Base-by-base conservation (phyloP, 2,888 invertebrate genomes). In the Camponotus fellah region DNA sequence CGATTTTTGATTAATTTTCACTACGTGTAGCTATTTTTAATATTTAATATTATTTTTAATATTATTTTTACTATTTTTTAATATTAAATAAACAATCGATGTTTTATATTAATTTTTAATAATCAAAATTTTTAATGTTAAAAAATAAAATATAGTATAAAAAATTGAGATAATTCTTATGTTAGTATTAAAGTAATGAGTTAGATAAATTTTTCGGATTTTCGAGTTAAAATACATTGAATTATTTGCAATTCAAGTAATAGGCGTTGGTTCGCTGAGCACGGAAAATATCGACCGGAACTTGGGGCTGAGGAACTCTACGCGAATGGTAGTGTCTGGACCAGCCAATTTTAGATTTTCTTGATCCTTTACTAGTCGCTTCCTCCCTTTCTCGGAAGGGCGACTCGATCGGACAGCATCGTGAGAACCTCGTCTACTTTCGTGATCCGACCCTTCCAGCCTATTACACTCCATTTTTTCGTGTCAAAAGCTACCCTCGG, bases 281-380 rank as follows among this genome's bases (percentile, higher is more conserved):
- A 79, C 75, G 74, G 87, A 83, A 72, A 87, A 83, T 88, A 89
- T 89, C 85, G 89, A 89, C 85, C 86, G 71, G 79, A 85, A 32
- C 64, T 6, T 34, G 56, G 86, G 66, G 82, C 43, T 58, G 77
- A 82, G 71, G 65, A 84, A 86, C 82, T 82, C 74, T 65, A 80
- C 37, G 58, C 72, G 82, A 85, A 86, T 75, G 74, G 82, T 74
- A 77, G 71, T 83, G 81, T 86, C 83, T 81, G 82, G 75, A 81
- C 80, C 82, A 68, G 46, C 82, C 85, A 56, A 69, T 80, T 79
- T 85, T 87, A 82, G 80, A 69, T 80, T 82, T 75, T 69, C 81
- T 86, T 80, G 83, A 62, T 76, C 82, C 65, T 85, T 71, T n/a
- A 17, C 81, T 32, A 53, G 58, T 66, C 75, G 68, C 65, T 74